Base-by-base conservation (phyloP, 2,113 vertebrate species). In the Scopus umbretta region DNA sequence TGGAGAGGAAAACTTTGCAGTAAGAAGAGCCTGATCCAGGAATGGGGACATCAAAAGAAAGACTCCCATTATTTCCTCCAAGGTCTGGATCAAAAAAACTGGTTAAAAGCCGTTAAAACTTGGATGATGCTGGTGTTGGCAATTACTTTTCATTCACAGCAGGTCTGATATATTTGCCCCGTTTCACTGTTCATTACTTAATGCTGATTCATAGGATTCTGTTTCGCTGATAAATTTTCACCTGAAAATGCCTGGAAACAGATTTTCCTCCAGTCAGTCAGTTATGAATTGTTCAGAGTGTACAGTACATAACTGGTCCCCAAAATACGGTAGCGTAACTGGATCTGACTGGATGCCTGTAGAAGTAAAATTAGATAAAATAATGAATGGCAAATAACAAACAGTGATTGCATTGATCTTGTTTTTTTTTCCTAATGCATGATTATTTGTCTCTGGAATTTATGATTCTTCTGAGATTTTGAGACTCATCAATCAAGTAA, bases 361-460 rank as follows among this genome's bases (percentile, higher is more conserved):
- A 79, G 56, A 38, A 49, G 59, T 21, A 50, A 87, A 85, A 92
- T 47, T n/a, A 55, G 22, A 27, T 16, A 30, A 88, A 86, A 25
- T 2, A 36, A 16, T 16, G 86, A 86, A 67, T 50, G 45, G 30
- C 52, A 84, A 95, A 80, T 56, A 75, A 68, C 5, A 10, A 88
- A 61, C 40, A 53, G 27, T 61, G 40, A 85, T 81, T 67, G 16
- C 80, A 87, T 40, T 72, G 80, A 81, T 88, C 6, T 29, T 49
- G n/a, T 26, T 42, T 91, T 49, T 49, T 50, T 50, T 50, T 17
- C 21, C 32, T 92, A 92, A 91, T 91, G 65, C 34, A 23, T 45
- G 32, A 94, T 94, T 94, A 80, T 94, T 93, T 92, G 50, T 80
- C 63, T 38, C 63, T 84, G 66, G 56, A 95, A 91, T 90, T 97